A percentile compares a stretch with the other conserved stretches of the same genome.
Conservation (phyloP, 1,140 invertebrate genomes). For the Lycorma delicatula region DNA sequence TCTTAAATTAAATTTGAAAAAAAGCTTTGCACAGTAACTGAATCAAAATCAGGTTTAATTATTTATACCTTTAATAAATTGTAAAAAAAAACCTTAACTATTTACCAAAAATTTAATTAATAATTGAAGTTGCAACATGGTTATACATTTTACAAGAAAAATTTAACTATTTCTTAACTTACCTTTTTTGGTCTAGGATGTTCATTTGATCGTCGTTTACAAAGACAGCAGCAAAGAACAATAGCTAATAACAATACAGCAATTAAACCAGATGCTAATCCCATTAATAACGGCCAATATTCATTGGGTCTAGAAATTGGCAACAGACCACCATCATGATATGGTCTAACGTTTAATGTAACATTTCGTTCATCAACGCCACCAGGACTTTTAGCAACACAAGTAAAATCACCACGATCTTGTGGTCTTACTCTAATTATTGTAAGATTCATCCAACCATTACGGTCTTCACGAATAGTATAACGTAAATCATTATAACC, state of each 20-base stretch:
- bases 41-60: too few relatives aligned
- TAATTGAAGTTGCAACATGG: too few relatives aligned
- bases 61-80: too few relatives aligned
- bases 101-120: too few relatives aligned
- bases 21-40: too few relatives aligned
- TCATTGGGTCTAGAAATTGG: constrained; percentile 43
- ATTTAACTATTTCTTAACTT: too few relatives aligned
- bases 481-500: constrained; percentile 28
- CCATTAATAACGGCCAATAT: constrained; percentile 39
- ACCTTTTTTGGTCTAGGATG: constrained; percentile 45
- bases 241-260: constrained; percentile 47
- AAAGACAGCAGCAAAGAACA: constrained; percentile 57
- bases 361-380: constrained; percentile 69
- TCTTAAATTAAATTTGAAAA: too few relatives aligned
- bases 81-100: too few relatives aligned
- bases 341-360: constrained; percentile 47
- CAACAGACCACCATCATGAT: constrained; percentile 41
- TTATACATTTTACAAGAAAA: too few relatives aligned
- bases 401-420: constrained; percentile 83
- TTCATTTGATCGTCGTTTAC: constrained; percentile 42
- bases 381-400: constrained; percentile 73
- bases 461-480: constrained; percentile 28
- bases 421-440: constrained; percentile 56
- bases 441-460: constrained; percentile 64
- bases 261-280: constrained; percentile 31